Percentiles rank a stretch among this genome's conserved stretches.
Conservation (phyloP, 2,888 invertebrate species). For the Bugula neritina region DNA sequence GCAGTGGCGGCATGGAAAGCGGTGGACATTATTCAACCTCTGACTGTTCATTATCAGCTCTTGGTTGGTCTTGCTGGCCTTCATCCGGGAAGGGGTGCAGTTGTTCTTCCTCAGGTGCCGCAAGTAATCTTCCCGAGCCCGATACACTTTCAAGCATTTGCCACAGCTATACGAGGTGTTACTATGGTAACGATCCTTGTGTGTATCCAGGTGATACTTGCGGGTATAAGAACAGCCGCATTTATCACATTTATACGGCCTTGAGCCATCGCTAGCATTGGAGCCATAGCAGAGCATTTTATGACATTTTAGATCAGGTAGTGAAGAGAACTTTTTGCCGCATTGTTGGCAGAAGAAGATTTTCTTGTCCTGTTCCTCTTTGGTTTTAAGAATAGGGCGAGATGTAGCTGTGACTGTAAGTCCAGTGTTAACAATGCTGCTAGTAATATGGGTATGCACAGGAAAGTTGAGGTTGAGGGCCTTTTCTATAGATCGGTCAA, state of each 20-base stretch:
- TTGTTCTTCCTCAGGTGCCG: slow-evolving; percentile 13
- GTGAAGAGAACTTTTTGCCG: background rate
- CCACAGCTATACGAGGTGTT: slow-evolving; percentile 25
- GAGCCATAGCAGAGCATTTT: slow-evolving; percentile 25
- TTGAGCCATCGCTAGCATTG: slow-evolving; percentile 21
- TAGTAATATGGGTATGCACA: background rate
- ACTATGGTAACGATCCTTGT: slow-evolving; percentile 24
- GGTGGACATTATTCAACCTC: slow-evolving; percentile 20
- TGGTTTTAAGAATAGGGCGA: background rate
- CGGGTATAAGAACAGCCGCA: slow-evolving; percentile 25
- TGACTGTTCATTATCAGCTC: slow-evolving; percentile 24
- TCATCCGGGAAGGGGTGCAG: slow-evolving; percentile 13
- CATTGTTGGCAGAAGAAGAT: slow-evolving; percentile 21
- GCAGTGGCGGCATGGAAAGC: slow-evolving; percentile 20
- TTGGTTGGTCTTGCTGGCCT: slow-evolving; percentile 15
- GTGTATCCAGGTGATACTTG: slow-evolving; percentile 23
- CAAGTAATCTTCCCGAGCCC: slow-evolving; percentile 18
- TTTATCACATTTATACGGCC: slow-evolving; percentile 23
- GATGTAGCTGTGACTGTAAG: background rate
- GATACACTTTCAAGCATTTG: slow-evolving; percentile 18
- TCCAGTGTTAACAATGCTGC: background rate
- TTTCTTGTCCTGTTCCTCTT: slow-evolving; percentile 15
- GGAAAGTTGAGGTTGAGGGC: slow-evolving; percentile 16
- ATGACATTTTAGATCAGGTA: slow-evolving; percentile 18
- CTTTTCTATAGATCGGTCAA: background rate